These are phyloP conservation scores for Sphenodon punctatus DNA, from an alignment of 2,797 vertebrate species.

Conservation along the genomic window DNA sequence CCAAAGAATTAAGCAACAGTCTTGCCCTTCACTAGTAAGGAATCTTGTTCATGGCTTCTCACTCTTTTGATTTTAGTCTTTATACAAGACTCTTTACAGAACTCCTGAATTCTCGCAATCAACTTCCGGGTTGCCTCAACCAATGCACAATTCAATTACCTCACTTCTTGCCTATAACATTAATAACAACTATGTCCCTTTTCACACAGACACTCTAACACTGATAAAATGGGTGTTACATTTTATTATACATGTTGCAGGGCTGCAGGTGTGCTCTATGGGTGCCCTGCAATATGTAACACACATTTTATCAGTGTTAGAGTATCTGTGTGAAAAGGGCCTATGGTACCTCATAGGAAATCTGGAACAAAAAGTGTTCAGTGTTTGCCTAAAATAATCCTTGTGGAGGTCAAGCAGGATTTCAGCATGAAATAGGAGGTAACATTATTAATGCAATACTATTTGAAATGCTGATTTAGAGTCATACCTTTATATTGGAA, in stretches of 20 bases:
- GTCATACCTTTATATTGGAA: not conserved
- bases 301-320: too few relatives aligned
- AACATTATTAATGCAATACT: not conserved
- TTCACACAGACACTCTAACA: too few relatives aligned
- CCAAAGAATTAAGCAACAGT: not conserved
- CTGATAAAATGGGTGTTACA: too few relatives aligned
- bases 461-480: not conserved
- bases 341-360: not conserved
- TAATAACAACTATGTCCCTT: too few relatives aligned
- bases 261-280: too few relatives aligned
- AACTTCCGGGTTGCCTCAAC: not conserved
- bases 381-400: conserved; percentile 1
- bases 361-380: conserved; percentile 4
- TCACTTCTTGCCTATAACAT: not conserved
- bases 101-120: not conserved
- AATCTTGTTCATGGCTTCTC: not conserved
- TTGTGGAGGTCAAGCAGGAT: not conserved
- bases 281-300: too few relatives aligned
- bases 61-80: too few relatives aligned
- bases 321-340: too few relatives aligned
- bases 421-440: not conserved
- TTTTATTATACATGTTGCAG: too few relatives aligned
- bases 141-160: not conserved
- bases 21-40: not conserved
- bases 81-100: too few relatives aligned